Evolutionary conservation across 2,888 invertebrate species (phyloP).

Genomic region (Drosophila mettleri): DNA sequence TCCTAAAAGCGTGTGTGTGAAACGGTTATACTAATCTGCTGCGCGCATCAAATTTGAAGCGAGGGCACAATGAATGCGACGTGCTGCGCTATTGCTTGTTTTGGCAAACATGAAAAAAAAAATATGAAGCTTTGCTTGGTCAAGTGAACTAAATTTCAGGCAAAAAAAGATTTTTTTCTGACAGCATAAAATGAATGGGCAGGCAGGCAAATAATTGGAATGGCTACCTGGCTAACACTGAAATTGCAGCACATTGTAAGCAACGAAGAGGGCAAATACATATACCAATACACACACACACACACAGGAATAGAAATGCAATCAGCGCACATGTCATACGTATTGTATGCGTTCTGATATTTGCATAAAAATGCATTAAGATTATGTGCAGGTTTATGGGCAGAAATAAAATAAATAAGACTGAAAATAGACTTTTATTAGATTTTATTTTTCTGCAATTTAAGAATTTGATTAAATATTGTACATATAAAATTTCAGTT

Average conservation of each 20-base stretch:
- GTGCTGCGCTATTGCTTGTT: slow-evolving; percentile 12
- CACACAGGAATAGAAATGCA: slow-evolving; percentile 38
- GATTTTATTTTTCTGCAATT: not conserved
- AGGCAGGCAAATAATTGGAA: slow-evolving; percentile 55
- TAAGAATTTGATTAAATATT: not conserved
- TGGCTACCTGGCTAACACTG: slow-evolving; percentile 8
- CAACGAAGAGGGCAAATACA: not conserved
- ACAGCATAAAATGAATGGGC: slow-evolving; percentile 35
- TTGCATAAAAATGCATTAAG: slow-evolving; percentile 49
- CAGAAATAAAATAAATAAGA: slow-evolving; percentile 2
- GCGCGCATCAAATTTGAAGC: slow-evolving; percentile 31
- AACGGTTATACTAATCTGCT: slow-evolving; percentile 2
- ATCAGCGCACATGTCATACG: slow-evolving; percentile 65
- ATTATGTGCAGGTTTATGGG: slow-evolving; percentile 15
- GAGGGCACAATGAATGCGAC: slow-evolving; percentile 33
- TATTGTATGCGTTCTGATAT: slow-evolving; percentile 62
- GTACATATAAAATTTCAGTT: not conserved
- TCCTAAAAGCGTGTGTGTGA: not conserved
- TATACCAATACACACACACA: not conserved
- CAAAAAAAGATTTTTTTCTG: slow-evolving; percentile 1
- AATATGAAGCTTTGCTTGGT: slow-evolving; percentile 16
- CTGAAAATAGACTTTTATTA: slow-evolving; percentile 1
- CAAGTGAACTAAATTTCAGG: slow-evolving; percentile 13
- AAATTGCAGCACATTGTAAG: slow-evolving; percentile 33
- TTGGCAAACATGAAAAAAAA: not conserved